Evolutionary conservation across 2,797 vertebrate genomes (phyloP).

Genomic region (Phoxinus dragarum): DNA sequence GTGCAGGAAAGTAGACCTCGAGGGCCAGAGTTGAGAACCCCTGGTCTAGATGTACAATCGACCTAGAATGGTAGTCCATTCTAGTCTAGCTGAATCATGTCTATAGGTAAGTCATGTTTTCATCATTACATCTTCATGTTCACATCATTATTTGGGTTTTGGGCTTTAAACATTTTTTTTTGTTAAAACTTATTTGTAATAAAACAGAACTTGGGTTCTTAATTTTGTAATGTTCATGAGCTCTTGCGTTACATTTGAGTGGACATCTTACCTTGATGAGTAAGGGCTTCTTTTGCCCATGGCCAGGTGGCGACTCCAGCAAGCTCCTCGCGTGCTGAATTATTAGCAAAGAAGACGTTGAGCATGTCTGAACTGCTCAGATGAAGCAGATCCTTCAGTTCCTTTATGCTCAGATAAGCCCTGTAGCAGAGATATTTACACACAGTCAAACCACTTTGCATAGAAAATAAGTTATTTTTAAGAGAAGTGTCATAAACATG

Average conservation of each 20-base stretch:
- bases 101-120: background rate
- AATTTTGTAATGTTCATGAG: background rate
- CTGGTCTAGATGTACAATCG: background rate
- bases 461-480: constrained; percentile 11
- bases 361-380: constrained; percentile 89
- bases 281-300: constrained; percentile 96
- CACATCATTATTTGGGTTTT: background rate
- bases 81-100: background rate
- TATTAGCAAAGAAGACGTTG: constrained; percentile 94
- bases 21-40: too few species aligned
- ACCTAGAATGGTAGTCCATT: background rate
- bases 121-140: background rate
- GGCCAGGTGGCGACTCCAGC: constrained; percentile 98
- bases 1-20: background rate
- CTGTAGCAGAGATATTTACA: constrained; percentile 70
- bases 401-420: constrained; percentile 95
- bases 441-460: constrained; percentile 40
- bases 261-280: constrained; percentile 84
- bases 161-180: background rate
- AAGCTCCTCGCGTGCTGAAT: constrained; percentile 90
- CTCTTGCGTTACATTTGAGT: background rate
- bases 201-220: background rate
- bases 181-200: too few species aligned
- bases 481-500: background rate
- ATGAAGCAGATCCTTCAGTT: constrained; percentile 89